Evolutionary conservation across 2,888 invertebrate genomes (phyloP), one percentile per base, ranked within the genome.

Genomic region (Mythimna albipuncta): DNA sequence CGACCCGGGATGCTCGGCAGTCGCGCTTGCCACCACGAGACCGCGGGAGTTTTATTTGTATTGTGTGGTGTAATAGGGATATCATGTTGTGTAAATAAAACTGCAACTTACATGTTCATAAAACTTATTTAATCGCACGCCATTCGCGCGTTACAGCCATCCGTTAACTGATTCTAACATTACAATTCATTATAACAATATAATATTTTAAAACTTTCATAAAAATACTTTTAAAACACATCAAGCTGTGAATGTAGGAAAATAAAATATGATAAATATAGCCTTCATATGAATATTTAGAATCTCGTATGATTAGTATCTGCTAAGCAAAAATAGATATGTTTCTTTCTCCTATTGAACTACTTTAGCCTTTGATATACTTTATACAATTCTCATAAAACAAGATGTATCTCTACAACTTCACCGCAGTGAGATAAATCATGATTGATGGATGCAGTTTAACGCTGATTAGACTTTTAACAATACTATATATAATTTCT

Each of bases 71-170:
- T 19, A 26, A 38, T 52, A 44, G 2, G 38, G 16, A 44, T 26
- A 64, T 50, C 0, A 19, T 52, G 21, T 75, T 9, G 10, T 16
- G 38, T 35, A 67, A 72, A 90, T 81, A 72, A 86, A 87, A 85
- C 80, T 54, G 61, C 67, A 71, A 64, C 38, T 19, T 69, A 71
- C 71, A 75, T 85, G 85, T 80, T 88, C 87, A 86, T 89, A 89
- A 85, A 90, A 88, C 84, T 88, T 90, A 91, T 92, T 88, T 92
- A 91, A 85, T 91, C 85, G 79, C 87, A 88, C 83, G 77, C 76
- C 79, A 84, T 73, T 78, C 83, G 86, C 86, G 86, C 88, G 81
- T 82, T 85, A 88, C 91, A 91, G 89, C 89, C 89, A 88, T 88
- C 79, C 81, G 75, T 82, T 81, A 78, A 82, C 81, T 81, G 78